Percentiles rank a stretch among this genome's conserved stretches.
Conservation (phyloP, 2,888 invertebrate species). For the Thereva unica region DNA sequence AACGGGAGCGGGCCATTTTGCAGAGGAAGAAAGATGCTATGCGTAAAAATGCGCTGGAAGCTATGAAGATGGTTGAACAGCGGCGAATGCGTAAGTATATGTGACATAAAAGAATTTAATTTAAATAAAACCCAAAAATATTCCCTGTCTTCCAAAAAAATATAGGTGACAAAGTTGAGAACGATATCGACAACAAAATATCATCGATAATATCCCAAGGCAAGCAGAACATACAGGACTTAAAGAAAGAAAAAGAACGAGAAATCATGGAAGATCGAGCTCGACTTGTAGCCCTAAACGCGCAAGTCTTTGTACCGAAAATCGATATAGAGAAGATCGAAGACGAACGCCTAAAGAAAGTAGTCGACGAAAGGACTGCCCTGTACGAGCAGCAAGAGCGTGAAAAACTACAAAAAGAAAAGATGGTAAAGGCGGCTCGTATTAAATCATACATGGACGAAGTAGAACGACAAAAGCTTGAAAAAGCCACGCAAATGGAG, state of each 20-base stretch:
- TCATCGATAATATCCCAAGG: constrained; percentile 58
- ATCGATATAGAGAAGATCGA: constrained; percentile 59
- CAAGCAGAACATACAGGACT: constrained; percentile 57
- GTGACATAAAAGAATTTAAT: not conserved
- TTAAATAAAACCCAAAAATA: too few species aligned
- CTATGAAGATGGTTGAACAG: constrained; percentile 51
- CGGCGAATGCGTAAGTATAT: constrained; percentile 48
- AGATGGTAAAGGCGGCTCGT: constrained; percentile 49
- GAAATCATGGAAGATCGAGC: constrained; percentile 57
- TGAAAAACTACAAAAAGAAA: constrained; percentile 48
- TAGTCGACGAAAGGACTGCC: constrained; percentile 59
- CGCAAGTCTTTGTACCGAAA: constrained; percentile 58
- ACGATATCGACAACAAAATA: constrained; percentile 58
- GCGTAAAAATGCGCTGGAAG: constrained; percentile 50
- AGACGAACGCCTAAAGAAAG: constrained; percentile 60
- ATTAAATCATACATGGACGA: constrained; percentile 51
- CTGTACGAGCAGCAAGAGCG: constrained; percentile 54
- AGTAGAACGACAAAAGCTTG: constrained; percentile 46
- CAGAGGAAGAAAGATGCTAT: constrained; percentile 47
- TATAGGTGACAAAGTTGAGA: constrained; percentile 50
- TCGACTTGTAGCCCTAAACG: constrained; percentile 59
- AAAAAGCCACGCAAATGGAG: constrained; percentile 43
- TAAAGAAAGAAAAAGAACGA: constrained; percentile 55
- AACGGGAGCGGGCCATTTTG: constrained; percentile 51
- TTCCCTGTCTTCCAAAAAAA: not conserved